Base-by-base conservation (phyloP, 2,113 vertebrate species). In the Tetrao urogallus region DNA sequence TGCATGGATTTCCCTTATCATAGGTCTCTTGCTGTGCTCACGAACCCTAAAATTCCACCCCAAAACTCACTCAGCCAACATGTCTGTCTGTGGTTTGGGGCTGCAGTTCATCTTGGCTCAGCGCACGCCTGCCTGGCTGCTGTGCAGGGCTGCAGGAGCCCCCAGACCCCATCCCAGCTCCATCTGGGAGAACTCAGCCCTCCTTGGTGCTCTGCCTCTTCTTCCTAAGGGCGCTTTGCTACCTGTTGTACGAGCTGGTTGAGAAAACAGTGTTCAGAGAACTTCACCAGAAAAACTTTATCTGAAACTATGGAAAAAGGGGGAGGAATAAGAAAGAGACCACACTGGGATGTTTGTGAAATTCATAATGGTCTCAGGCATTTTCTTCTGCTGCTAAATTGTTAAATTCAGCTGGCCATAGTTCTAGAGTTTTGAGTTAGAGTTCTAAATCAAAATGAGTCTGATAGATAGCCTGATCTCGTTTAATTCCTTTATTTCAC, bases 221-320 rank as follows among this genome's bases (percentile, higher is more conserved):
- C 4, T n/a, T 10, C 48, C 38, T 17, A 6, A 27, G 48, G 45
- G 28, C 7, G 0, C 22, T n/a, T 17, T 15, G 48, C 34, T 67
- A 13, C 38, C 30, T 27, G 54, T n/a, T 22, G 10, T 8, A 7
- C 1, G 0, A 4, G 57, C 45, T 6, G 30, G 10, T 1, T 48
- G 50, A 50, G 13, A 14, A 69, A 65, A 47, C 2, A 0, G 7
- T 14, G 42, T 64, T 19, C 11, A 2, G 63, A 50, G 65, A 50
- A 28, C 4, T 43, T 7, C 17, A 56, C 42, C 4, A 6, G 65
- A 87, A 61, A 1, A 16, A 30, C 47, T 12, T 36, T 36, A 5
- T 24, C 64, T 47, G 24, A 6, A 65, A 0, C 36, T 28, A 0
- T 3, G 24, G 27, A 24, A 34, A n/a, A 58, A 25, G 16, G 67